A percentile compares a stretch with the other conserved stretches of the same genome.
Evolutionary conservation across 2,888 invertebrate genomes (phyloP).

Genomic region (Allophyes oxyacanthae): DNA sequence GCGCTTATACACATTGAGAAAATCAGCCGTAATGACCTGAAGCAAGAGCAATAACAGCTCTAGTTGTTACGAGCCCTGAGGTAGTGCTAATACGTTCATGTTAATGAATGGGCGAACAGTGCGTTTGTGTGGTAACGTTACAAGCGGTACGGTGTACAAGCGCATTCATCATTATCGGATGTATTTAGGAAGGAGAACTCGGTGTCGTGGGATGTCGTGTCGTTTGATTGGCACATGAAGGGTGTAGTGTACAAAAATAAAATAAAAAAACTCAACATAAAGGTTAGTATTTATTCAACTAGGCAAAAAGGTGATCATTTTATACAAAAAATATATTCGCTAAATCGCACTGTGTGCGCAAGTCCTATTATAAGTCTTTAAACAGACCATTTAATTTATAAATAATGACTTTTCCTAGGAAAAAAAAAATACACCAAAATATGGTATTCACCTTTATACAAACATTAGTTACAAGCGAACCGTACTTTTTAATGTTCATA

Average conservation of each 20-base stretch:
- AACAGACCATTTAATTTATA: constrained; percentile 78
- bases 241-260: constrained; percentile 17
- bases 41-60: no score
- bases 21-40: neutral
- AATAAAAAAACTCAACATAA: constrained; percentile 52
- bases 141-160: neutral
- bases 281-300: constrained; percentile 58
- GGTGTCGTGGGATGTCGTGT: constrained; percentile 19
- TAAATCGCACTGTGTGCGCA: constrained; percentile 61
- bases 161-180: constrained; percentile 13
- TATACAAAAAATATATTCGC: constrained; percentile 58
- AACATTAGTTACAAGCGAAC: constrained; percentile 61
- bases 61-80: no score
- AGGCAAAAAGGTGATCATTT: constrained; percentile 56
- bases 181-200: neutral
- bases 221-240: constrained; percentile 27
- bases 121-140: neutral
- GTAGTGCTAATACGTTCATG: no score
- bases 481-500: constrained; percentile 52
- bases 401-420: constrained; percentile 77
- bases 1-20: constrained; percentile 4
- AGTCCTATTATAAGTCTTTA: constrained; percentile 72
- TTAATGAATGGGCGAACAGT: neutral
- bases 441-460: constrained; percentile 67
- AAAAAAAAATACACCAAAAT: constrained; percentile 75